Conservation (phyloP, 2,113 vertebrate species). For the Setophaga kirtlandii region DNA sequence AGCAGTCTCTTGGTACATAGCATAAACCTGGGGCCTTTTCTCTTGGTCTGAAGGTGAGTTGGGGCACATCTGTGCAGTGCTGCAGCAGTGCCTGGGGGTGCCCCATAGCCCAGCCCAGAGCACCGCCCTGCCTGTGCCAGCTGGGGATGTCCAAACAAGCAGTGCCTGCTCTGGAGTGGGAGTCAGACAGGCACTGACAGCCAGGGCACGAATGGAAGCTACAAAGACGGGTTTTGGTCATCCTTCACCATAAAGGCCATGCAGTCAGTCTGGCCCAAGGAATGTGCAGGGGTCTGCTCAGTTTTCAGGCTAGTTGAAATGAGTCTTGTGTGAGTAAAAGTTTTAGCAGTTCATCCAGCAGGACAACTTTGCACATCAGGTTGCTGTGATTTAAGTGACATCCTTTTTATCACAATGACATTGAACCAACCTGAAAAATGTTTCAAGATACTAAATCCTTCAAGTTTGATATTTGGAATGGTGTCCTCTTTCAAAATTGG, state of each 20-base stretch:
- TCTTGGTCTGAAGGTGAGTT: background rate
- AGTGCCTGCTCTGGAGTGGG: background rate
- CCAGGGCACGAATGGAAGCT: background rate
- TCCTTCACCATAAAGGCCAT: background rate
- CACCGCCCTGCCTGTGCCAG: background rate
- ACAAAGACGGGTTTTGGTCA: background rate
- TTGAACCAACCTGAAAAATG: conserved; percentile 57
- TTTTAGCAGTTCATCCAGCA: background rate
- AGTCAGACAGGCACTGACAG: background rate
- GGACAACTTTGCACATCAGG: conserved; percentile 21
- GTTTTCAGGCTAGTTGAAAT: background rate
- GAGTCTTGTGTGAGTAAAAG: background rate
- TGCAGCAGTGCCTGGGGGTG: background rate
- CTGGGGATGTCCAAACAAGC: background rate
- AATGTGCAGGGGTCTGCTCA: background rate
- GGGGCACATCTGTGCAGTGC: rapidly evolving
- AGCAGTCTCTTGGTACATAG: background rate
- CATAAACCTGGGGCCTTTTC: background rate
- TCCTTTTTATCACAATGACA: conserved; percentile 45
- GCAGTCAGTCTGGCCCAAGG: background rate
- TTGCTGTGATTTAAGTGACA: conserved; percentile 52
- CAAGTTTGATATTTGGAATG: conserved; percentile 55
- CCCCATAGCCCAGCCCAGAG: background rate
- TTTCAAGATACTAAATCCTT: conserved; percentile 62
- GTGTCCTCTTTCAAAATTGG: conserved; percentile 41